These are phyloP conservation scores for Eupeodes latifasciatus DNA, from an alignment of 2,888 invertebrate species.

Conservation along the genomic window DNA sequence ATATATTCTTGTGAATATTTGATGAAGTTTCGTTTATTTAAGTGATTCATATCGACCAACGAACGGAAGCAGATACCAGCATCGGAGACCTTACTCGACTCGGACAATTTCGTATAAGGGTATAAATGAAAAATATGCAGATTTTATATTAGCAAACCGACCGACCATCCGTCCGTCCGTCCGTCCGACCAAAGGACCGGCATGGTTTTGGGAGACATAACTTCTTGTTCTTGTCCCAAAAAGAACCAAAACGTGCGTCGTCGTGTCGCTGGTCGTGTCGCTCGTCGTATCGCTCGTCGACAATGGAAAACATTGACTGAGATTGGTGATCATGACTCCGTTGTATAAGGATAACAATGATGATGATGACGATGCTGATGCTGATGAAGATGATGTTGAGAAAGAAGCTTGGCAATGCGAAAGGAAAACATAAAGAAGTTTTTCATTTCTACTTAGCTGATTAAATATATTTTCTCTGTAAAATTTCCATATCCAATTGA, in stretches of 20 bases:
- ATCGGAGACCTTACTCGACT: background rate
- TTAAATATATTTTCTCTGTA: constrained; percentile 59
- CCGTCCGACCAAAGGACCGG: background rate
- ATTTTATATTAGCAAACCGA: constrained; percentile 65
- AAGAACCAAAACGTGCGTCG: background rate
- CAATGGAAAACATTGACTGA: constrained; percentile 28
- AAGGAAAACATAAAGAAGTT: constrained; percentile 45
- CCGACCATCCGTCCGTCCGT: background rate
- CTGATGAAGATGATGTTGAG: constrained; percentile 43
- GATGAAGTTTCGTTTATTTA: constrained; percentile 61
- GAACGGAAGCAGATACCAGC: background rate
- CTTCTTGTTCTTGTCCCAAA: constrained; percentile 27
- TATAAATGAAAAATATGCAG: constrained; percentile 67
- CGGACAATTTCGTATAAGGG: constrained; percentile 41
- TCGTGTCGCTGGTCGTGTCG: too few species aligned
- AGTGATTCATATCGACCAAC: constrained; percentile 54
- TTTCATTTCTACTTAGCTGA: constrained; percentile 64
- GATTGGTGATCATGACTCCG: constrained; percentile 24
- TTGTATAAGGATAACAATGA: constrained; percentile 6
- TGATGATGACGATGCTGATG: background rate
- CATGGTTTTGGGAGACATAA: constrained; percentile 48
- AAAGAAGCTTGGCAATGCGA: constrained; percentile 23
- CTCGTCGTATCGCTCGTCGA: background rate
- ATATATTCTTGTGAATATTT: constrained; percentile 65
- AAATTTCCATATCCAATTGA: constrained; percentile 66